Base-by-base conservation (phyloP, 2,888 invertebrate species). In the Chironomus riparius region DNA sequence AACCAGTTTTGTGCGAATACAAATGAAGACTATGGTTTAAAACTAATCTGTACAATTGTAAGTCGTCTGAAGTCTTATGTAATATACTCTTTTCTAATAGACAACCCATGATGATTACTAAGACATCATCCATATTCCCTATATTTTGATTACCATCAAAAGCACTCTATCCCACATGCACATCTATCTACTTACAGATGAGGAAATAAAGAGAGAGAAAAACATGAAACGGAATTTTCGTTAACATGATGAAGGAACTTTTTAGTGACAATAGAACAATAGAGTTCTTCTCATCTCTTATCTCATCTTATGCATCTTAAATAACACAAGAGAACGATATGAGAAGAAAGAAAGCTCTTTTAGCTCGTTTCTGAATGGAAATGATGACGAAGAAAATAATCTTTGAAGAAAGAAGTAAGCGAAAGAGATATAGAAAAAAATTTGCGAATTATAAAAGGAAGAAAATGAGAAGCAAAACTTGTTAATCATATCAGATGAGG, bases 401-500 rank as follows among this genome's bases (percentile, higher is more conserved):
- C 7, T 70, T 56, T 18, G 15, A 56, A 18, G 56, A 56, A 56
- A 56, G 38, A 38, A 38, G 38, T 38, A 38, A 38, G 38, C 38
- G 38, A 38, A 38, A 38, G 10, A 38, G 38, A 38, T 38, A 38
- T 38, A 56, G 56, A 15, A 18, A 56, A 56, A n/a, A n/a, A n/a
- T n/a, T 18, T 56, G 56, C 18, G 18, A 56, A 56, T 15, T 18
- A 56, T 18, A 56, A 56, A 18, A 56, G 15, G 15, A 56, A 56
- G 56, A 28, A 6, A 56, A 18, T 18, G 18, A 56, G 56, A 15
- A 56, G 56, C 56, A 56, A 56, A 70, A 70, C 70, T 70, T 70
- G 70, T 70, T 70, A 70, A 70, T 70, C 70, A 70, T 70, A 70
- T 70, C 70, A 22, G 70, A 70, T 70, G 70, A 48, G 50, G 48